phyloP scores from a whole-genome alignment of 2,113 vertebrate genomes.

The Leptocoma aspasia region DNA sequence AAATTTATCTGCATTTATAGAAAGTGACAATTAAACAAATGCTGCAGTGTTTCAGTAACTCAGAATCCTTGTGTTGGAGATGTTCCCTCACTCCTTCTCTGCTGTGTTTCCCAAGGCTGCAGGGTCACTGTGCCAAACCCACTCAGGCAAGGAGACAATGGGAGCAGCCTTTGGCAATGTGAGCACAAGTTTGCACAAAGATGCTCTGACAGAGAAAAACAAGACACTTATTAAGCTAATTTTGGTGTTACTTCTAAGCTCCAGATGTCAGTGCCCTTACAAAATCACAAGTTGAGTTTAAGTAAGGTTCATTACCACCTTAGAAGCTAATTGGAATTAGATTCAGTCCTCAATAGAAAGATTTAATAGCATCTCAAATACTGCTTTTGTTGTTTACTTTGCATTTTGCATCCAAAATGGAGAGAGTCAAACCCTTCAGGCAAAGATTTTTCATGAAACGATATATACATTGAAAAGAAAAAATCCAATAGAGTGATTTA shows the following conservation, averaged over 20 bases:
- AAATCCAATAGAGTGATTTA: slow-evolving; percentile 1
- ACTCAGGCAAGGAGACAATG: background rate
- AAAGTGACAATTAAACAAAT: background rate
- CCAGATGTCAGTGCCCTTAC: background rate
- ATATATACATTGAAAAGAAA: slow-evolving; percentile 6
- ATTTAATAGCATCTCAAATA: background rate
- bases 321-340: background rate
- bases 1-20: background rate
- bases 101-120: background rate
- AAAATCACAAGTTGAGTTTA: background rate
- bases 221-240: background rate
- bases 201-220: background rate
- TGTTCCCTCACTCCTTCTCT: background rate
- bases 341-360: background rate
- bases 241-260: background rate
- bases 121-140: background rate
- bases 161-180: background rate
- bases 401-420: background rate
- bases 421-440: background rate
- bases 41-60: background rate
- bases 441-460: slow-evolving; percentile 9
- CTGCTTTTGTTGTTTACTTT: background rate
- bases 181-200: background rate
- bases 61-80: background rate
- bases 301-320: background rate